Base-by-base conservation (phyloP, 1,140 invertebrate genomes). In the Goniozus legneri region DNA sequence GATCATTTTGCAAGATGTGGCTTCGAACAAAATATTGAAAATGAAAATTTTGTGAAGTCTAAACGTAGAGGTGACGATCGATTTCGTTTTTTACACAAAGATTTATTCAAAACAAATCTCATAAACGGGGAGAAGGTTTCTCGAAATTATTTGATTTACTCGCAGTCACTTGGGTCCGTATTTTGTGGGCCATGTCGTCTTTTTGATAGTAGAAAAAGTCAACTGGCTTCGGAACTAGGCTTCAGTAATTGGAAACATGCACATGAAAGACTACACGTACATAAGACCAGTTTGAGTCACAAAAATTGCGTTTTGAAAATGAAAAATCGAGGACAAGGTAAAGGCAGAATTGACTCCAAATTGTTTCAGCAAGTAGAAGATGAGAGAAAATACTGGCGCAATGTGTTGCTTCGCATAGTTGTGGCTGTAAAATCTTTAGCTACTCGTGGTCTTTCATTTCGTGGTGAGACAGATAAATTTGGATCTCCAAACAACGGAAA, bases 401-500 rank as follows among this genome's bases (percentile, higher is more conserved):
- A 59, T 21, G 47, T 65, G 34, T 44, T 65, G 12, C 41, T 42
- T 50, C 46, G 50, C 45, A 32, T 66, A 15, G 43, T 56, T 7
- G 35, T 30, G 34, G 53, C 58, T 8, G 52, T 62, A 6, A 64
- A 51, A 55, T 53, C 56, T 54, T 16, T 62, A 14, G 44, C 50
- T 34, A 43, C 53, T 51, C 36, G 52, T 8, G 56, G 54, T 38
- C 50, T 64, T 21, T 49, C 58, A 12, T 64, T 64, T 49, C 52
- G 58, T 31, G 54, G 60, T 21, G 43, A 46, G 32, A 34, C 54
- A 24, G 53, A 65, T 55, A 50, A 35, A 30, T 10, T 64, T 44
- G 56, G 52, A 20, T 62, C 61, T 45, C 52, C 54, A 21, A 41
- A 46, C 16, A 64, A 65, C 53, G 63, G 56, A 18, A 65, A 64